Evolutionary conservation across 1,140 invertebrate genomes (phyloP), one percentile per base, ranked within the genome.

Genomic region (Trigoniulus corallinus): DNA sequence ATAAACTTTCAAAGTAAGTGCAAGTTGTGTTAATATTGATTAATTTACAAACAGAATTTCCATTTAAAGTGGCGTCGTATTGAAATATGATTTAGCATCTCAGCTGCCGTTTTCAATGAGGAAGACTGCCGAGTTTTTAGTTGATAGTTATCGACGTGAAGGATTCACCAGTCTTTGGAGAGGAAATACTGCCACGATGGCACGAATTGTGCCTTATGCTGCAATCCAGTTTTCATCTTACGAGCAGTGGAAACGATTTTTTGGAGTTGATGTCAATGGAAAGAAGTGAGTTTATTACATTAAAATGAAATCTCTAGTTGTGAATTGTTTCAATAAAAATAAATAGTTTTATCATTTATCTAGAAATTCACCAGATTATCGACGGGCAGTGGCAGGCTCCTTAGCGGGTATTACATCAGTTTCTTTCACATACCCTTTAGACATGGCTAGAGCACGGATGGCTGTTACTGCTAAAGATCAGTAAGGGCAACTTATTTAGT

Each of bases 131-230:
- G 23, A 50, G 3, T 61, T 54, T 54, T 61, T 97, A n/a, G 55
- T 71, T 26, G 64, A 77, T 27, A 79, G 79, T 21, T 79, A 80
- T 51, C 68, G 68, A 56, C 74, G 72, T 20, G 83, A 92, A 61
- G 86, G 95, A 2, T 64, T 89, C 21, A 55, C 80, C 4, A 82
- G 82, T 52, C 67, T 98, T 53, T 99, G 92, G 89, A 71, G 94
- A 40, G 95, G 95, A 12, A 98, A 98, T 72, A 91, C 88, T 54
- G 95, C 94, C 1, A 98, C 93, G 0, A 92, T 98, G 88, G 86
- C 85, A 0, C 72, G 94, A 43, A 94, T 98, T 55, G 72, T 97
- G 37, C 95, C 95, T 1, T 96, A 98, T 68, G 91, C 94, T 44
- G 87, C 94, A 13, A 87, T 98, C 52, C 94, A 98, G 68, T 99